Conservation (phyloP, 2,797 vertebrate species). For the Pseudochirops corinnae region DNA sequence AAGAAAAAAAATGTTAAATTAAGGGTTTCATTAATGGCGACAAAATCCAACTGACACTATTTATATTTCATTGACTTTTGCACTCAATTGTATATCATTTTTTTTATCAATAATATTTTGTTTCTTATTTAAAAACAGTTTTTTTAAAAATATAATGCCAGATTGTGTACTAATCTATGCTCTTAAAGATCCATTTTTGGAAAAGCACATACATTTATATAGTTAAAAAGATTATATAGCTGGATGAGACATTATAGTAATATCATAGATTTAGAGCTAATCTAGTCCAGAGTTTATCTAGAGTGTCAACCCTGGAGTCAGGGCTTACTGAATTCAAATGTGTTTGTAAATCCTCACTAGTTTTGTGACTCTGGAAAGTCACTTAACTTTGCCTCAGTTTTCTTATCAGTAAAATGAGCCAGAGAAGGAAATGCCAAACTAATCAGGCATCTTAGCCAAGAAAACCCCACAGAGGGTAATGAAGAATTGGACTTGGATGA, state of each 20-base stretch:
- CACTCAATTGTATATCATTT: neutral
- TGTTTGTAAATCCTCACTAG: no score
- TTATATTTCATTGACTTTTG: neutral
- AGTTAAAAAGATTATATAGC: no score
- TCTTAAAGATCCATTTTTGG: neutral
- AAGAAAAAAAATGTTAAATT: neutral
- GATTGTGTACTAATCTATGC: neutral
- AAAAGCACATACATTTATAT: neutral
- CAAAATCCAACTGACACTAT: neutral
- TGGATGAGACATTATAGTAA: neutral
- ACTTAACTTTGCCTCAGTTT: no score
- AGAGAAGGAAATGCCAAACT: no score
- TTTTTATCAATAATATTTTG: neutral
- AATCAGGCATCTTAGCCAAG: no score
- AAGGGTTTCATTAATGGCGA: neutral
- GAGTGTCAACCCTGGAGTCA: no score
- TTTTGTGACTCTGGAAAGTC: no score
- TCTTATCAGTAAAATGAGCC: no score
- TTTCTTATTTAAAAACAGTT: neutral
- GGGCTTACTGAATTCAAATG: no score
- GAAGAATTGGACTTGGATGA: no score
- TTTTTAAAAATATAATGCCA: neutral
- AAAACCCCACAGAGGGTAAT: no score
- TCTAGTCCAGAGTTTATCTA: neutral
- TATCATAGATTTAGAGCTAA: neutral